phyloP scores from a whole-genome alignment of 1,140 invertebrate species.

The Aphidius gifuensis region DNA sequence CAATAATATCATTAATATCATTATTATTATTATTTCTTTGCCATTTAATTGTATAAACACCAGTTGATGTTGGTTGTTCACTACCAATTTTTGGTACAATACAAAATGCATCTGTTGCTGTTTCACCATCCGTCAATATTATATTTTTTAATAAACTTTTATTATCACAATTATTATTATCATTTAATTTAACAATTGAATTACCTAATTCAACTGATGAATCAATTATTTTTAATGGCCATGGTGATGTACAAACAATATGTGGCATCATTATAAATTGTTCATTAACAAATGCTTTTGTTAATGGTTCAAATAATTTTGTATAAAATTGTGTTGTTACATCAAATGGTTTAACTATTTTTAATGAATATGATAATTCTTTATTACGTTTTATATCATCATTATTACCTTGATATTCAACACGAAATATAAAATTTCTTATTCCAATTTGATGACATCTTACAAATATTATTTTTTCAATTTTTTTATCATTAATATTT shows the following conservation, averaged over 20 bases:
- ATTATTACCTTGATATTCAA: constrained; percentile 44
- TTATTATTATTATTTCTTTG: constrained; percentile 54
- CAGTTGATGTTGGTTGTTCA: constrained; percentile 61
- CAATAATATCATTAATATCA: constrained; percentile 24
- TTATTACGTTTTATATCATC: constrained; percentile 53
- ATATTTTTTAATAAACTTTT: constrained; percentile 40
- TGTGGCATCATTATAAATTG: constrained; percentile 68
- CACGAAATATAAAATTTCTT: constrained; percentile 57
- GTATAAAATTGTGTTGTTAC: constrained; percentile 66
- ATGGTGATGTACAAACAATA: constrained; percentile 66
- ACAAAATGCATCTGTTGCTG: constrained; percentile 56
- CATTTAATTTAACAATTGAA: constrained; percentile 40
- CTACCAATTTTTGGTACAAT: constrained; percentile 52
- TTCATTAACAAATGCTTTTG: constrained; percentile 66
- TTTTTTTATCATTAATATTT: constrained; percentile 33
- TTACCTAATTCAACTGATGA: constrained; percentile 49
- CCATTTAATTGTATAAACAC: constrained; percentile 74
- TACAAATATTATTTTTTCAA: constrained; percentile 54
- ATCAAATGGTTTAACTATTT: constrained; percentile 69
- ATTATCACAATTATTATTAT: constrained; percentile 20
- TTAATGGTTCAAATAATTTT: constrained; percentile 63
- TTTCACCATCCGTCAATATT: constrained; percentile 50
- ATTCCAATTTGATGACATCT: constrained; percentile 63
- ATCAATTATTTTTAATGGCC: constrained; percentile 65
- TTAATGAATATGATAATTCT: constrained; percentile 61